These are phyloP conservation scores for Tragelaphus strepsiceros DNA, from an alignment of 2,113 vertebrate genomes.

Conservation along the genomic window DNA sequence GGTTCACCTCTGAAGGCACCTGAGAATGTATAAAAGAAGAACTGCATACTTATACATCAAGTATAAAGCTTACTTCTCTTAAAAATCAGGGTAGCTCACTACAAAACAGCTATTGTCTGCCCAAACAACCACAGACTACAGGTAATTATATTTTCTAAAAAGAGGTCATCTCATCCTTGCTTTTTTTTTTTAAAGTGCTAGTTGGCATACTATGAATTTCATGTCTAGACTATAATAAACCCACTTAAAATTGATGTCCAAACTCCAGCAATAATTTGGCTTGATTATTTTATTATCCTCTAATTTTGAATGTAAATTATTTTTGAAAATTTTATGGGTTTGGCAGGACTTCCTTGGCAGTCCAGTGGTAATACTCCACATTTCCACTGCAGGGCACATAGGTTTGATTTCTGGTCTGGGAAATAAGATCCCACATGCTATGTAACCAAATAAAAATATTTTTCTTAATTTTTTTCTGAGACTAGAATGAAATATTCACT, in stretches of 20 bases:
- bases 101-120: conserved; percentile 27
- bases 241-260: conserved; percentile 48
- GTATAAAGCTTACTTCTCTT: neutral
- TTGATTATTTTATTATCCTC: neutral
- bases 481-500: conserved; percentile 7
- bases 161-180: conserved; percentile 24
- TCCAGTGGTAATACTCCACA: neutral
- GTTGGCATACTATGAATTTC: conserved; percentile 29
- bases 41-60: neutral
- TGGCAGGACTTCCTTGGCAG: neutral
- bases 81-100: conserved; percentile 15
- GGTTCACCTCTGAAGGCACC: neutral
- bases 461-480: neutral
- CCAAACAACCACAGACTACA: conserved; percentile 54
- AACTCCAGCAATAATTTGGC: conserved; percentile 31
- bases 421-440: neutral
- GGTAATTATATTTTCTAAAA: conserved; percentile 39
- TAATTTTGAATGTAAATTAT: conserved; percentile 17
- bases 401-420: neutral
- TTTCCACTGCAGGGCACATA: neutral
- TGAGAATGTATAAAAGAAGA: neutral
- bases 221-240: conserved; percentile 70
- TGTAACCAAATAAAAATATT: neutral
- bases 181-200: neutral
- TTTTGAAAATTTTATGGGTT: neutral